Percentiles rank a stretch among this genome's conserved stretches.
phyloP scores from a whole-genome alignment of 2,113 vertebrate genomes.

The Haliaeetus leucogaster region DNA sequence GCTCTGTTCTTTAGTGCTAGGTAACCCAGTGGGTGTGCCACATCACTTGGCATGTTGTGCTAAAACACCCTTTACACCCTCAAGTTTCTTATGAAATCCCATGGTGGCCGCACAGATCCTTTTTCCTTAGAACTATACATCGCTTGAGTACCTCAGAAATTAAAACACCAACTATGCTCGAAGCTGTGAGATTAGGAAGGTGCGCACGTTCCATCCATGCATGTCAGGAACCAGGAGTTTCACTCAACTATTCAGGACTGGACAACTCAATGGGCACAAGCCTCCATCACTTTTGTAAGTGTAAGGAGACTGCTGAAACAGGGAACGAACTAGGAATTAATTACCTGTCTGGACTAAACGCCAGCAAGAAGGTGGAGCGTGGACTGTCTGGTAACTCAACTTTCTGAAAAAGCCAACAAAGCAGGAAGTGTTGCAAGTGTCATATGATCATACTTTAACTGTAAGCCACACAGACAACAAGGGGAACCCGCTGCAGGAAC shows the following conservation, averaged over 20 bases:
- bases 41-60: not conserved
- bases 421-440: slow-evolving; percentile 58
- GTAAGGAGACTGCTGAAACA: slow-evolving; percentile 26
- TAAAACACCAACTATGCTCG: not conserved
- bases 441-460: slow-evolving; percentile 32
- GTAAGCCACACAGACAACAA: slow-evolving; percentile 32
- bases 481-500: not conserved
- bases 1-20: not conserved
- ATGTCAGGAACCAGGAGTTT: not conserved
- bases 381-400: slow-evolving; percentile 99
- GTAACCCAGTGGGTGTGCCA: not conserved
- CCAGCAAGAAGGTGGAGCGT: slow-evolving; percentile 96
- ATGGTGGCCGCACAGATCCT: not conserved
- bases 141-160: not conserved
- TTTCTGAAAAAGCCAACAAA: slow-evolving; percentile 83
- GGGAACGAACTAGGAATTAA: slow-evolving; percentile 31
- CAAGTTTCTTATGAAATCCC: not conserved
- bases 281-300: not conserved
- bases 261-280: not conserved
- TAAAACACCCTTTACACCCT: not conserved
- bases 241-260: not conserved
- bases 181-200: not conserved
- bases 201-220: not conserved
- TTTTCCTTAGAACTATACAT: not conserved
- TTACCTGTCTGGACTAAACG: slow-evolving; percentile 99